Conservation (phyloP, 2,888 invertebrate genomes). For the Epirrhoe alternata region DNA sequence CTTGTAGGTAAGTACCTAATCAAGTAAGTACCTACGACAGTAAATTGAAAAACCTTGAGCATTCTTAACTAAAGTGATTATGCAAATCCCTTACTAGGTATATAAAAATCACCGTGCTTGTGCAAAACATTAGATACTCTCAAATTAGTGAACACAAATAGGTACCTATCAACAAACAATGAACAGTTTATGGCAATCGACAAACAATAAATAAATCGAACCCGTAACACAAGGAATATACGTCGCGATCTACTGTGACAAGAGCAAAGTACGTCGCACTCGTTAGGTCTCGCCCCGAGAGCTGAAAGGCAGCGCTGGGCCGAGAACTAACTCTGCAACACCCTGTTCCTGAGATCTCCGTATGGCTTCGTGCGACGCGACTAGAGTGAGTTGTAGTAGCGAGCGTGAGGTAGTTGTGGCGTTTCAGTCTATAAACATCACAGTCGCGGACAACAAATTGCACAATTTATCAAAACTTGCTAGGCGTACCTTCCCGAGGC, state of each 20-base stretch:
- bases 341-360: conserved; percentile 36
- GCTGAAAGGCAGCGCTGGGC: conserved; percentile 1
- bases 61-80: conserved; percentile 71
- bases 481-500: conserved; percentile 67
- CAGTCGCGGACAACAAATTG: conserved; percentile 87
- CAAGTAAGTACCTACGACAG: conserved; percentile 59
- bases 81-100: conserved; percentile 59
- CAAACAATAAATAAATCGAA: conserved; percentile 69
- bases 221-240: conserved; percentile 72
- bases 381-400: conserved; percentile 78
- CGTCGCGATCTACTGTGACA: conserved; percentile 70
- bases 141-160: conserved; percentile 71
- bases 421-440: conserved; percentile 88
- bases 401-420: conserved; percentile 85
- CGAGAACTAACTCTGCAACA: conserved; percentile 19
- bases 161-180: conserved; percentile 71
- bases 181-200: conserved; percentile 73
- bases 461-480: conserved; percentile 74
- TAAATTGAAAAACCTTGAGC: conserved; percentile 75
- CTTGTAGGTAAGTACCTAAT: conserved; percentile 62
- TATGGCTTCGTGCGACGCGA: conserved; percentile 70
- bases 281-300: conserved; percentile 34
- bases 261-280: conserved; percentile 65
- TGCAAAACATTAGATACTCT: conserved; percentile 66
- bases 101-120: conserved; percentile 74